A percentile compares a stretch with the other conserved stretches of the same genome.
These are phyloP conservation scores for Cepaea hortensis DNA, from an alignment of 2,888 invertebrate species.

Conservation along the genomic window DNA sequence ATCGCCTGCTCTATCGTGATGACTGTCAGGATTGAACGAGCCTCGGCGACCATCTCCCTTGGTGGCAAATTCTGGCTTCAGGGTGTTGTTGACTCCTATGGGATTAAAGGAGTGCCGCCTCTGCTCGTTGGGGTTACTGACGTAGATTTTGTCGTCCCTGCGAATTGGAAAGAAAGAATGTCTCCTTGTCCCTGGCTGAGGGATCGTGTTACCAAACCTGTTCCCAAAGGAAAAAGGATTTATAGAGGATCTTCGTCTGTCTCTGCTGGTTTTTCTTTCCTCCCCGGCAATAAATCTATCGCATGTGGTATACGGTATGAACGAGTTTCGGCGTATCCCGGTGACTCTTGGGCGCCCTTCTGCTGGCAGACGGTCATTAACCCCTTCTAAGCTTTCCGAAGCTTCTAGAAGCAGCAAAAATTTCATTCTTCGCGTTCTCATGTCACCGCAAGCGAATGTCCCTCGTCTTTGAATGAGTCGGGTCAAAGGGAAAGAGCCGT, in stretches of 20 bases:
- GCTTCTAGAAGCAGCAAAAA: constrained; percentile 46
- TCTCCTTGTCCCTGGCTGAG: constrained; percentile 33
- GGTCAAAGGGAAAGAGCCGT: constrained; percentile 42
- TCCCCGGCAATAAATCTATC: constrained; percentile 42
- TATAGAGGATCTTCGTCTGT: constrained; percentile 38
- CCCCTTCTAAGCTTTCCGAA: constrained; percentile 41
- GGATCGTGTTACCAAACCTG: constrained; percentile 11
- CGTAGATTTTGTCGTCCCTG: constrained; percentile 39
- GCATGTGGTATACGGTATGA: constrained; percentile 44
- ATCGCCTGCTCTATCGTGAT: constrained; percentile 11
- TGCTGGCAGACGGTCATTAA: constrained; percentile 1
- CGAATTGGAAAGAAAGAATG: constrained; percentile 47
- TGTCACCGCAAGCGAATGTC: constrained; percentile 47
- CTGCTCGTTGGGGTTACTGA: constrained; percentile 39
- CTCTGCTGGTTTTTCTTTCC: constrained; percentile 29
- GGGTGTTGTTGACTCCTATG: constrained; percentile 35
- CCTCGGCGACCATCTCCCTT: background rate
- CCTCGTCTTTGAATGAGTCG: constrained; percentile 43
- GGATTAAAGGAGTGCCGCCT: constrained; percentile 47
- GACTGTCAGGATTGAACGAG: constrained; percentile 38
- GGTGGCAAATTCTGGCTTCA: constrained; percentile 34
- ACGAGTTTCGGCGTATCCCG: constrained; percentile 42
- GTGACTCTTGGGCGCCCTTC: constrained; percentile 6
- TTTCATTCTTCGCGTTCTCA: constrained; percentile 46
- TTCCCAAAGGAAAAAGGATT: constrained; percentile 35